phyloP scores from a whole-genome alignment of 1,140 invertebrate species.

The Coptotermes formosanus region DNA sequence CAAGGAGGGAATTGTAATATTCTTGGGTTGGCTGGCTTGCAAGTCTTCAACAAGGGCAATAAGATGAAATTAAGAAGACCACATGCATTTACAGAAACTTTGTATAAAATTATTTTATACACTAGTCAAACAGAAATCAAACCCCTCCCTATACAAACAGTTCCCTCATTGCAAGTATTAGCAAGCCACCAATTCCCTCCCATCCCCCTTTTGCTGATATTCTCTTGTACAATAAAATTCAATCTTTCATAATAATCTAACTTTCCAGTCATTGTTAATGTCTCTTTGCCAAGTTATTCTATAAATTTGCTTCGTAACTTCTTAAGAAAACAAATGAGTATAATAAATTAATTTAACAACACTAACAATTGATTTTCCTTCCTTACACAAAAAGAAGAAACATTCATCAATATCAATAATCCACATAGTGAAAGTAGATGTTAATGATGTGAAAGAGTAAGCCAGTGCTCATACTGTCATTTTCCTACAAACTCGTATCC shows the following conservation, averaged over 20 bases:
- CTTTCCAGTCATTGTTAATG: not conserved
- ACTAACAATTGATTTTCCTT: not conserved
- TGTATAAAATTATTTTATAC: no score
- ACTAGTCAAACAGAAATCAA: no score
- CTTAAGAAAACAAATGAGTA: constrained; percentile 15
- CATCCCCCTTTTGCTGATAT: not conserved
- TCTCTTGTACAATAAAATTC: not conserved
- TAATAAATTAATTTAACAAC: constrained; percentile 16
- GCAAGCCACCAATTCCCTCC: not conserved
- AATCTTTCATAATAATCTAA: not conserved
- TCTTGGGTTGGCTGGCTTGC: not conserved
- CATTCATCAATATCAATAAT: constrained; percentile 15
- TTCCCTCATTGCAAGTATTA: not conserved
- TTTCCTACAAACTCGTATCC: no score
- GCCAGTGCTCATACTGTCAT: not conserved
- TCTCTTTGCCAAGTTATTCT: constrained; percentile 1
- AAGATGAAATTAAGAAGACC: not conserved
- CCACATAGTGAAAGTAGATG: not conserved
- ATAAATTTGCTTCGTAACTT: not conserved
- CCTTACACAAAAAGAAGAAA: not conserved
- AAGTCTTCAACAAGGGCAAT: not conserved
- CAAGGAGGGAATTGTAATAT: not conserved
- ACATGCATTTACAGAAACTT: no score
- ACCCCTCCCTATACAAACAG: not conserved
- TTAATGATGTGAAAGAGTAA: not conserved